phyloP scores from a whole-genome alignment of 2,888 invertebrate species.

The Melieria crassipennis region DNA sequence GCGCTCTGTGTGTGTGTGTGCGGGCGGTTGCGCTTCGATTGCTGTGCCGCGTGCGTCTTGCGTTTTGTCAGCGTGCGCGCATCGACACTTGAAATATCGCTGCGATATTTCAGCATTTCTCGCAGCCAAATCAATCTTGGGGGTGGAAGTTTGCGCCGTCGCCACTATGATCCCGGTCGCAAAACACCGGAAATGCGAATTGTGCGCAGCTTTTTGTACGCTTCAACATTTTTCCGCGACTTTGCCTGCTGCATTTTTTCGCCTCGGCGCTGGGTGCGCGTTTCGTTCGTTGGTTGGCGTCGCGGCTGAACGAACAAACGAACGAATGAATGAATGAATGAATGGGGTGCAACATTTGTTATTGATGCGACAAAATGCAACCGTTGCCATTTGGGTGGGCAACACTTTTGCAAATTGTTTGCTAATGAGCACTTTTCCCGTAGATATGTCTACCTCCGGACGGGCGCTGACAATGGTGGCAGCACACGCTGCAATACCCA shows the following conservation, averaged over 20 bases:
- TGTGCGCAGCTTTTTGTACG: neutral
- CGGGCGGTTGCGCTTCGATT: neutral
- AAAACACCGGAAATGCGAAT: neutral
- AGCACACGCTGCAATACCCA: too few species aligned
- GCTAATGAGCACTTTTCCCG: constrained; percentile 28
- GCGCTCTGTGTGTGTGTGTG: neutral
- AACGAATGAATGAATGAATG: neutral
- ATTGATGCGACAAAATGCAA: constrained; percentile 34
- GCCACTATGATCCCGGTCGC: neutral
- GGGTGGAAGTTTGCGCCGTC: neutral
- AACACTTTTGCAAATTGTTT: constrained; percentile 31
- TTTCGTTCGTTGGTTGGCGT: neutral
- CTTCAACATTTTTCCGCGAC: neutral
- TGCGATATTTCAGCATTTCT: constrained; percentile 4
- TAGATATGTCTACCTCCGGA: too few species aligned
- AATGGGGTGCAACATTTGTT: constrained; percentile 24
- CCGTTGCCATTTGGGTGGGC: neutral
- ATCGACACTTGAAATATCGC: constrained; percentile 6
- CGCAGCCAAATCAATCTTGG: constrained; percentile 9
- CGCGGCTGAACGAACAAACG: too few species aligned
- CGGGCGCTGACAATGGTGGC: too few species aligned
- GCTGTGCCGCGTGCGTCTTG: neutral
- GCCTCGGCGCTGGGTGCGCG: neutral
- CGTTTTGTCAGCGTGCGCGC: neutral
- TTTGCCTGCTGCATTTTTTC: neutral